Conservation (phyloP, 2,797 vertebrate species). For the Moxostoma hubbsi region DNA sequence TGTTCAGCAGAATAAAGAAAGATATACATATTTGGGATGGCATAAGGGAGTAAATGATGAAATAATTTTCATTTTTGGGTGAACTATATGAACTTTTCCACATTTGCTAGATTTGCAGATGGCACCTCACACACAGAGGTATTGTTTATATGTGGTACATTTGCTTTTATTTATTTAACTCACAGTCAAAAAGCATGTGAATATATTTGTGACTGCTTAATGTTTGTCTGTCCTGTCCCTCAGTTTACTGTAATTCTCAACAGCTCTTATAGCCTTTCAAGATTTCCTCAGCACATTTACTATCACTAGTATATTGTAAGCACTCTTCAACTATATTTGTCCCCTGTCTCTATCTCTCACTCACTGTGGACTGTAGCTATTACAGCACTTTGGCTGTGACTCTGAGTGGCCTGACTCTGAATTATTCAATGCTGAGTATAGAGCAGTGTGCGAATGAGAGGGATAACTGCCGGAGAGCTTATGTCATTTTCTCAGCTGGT, state of each 20-base stretch:
- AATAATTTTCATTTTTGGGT: no score
- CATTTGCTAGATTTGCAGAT: background rate
- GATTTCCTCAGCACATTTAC: constrained; percentile 21
- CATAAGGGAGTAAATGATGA: no score
- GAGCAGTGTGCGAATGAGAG: constrained; percentile 35
- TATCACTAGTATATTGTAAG: constrained; percentile 12
- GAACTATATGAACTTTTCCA: background rate
- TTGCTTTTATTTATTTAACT: constrained; percentile 1
- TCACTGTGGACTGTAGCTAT: constrained; percentile 36
- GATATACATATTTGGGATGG: no score
- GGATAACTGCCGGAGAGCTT: constrained; percentile 37
- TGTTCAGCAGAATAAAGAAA: no score
- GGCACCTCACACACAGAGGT: background rate
- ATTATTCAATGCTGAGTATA: constrained; percentile 43
- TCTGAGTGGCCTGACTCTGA: constrained; percentile 46
- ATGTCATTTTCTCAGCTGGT: constrained; percentile 54
- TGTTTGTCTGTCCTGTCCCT: constrained; percentile 8
- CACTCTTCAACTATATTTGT: constrained; percentile 1
- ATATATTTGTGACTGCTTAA: background rate
- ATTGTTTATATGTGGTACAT: background rate
- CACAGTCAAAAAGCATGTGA: background rate
- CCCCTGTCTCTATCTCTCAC: background rate
- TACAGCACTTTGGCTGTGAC: constrained; percentile 54
- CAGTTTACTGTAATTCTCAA: background rate
- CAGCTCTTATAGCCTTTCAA: background rate